Evolutionary conservation across 2,797 vertebrate species (phyloP), one percentile per base, ranked within the genome.

Genomic region (Pseudomugil tenellus): DNA sequence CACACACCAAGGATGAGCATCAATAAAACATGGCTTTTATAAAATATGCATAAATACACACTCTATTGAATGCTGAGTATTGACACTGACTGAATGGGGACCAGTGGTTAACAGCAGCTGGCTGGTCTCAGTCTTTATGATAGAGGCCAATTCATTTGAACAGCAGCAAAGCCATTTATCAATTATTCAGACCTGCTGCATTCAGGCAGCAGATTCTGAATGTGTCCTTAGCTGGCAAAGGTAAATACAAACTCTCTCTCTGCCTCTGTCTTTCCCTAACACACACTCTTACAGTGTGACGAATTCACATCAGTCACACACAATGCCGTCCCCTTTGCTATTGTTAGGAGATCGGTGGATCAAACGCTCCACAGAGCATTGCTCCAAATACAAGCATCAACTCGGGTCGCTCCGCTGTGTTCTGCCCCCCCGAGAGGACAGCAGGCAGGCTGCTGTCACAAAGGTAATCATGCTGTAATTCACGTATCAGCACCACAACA

Each of bases 251-350:
- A 67, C 29, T 29, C 76, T 81, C 75, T 54, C 48, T 39, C n/a
- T 52, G 21, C 23, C 26, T 66, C 34, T 54, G 29, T 53, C 41
- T 28, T 58, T 41, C 43, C 28, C 55, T 9, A 43, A 43, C 41
- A 43, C 43, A 48, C 55, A n/a, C 74, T 85, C 59, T 70, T 34
- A 81, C 76, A 68, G 74, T 92, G 93, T 92, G 90, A 91, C 92
- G 87, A 93, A 94, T 92, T 75, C 87, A 89, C 85, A 94, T 93
- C 92, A 81, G 92, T 93, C 92, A 91, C 92, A 93, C 91, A 92
- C 91, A 91, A 92, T 91, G 86, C 82, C 75, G 74, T 79, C 84
- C 88, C 89, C 77, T 79, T 84, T 87, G 89, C 90, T 80, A 91
- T 93, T 93, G 93, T 93, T 83, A 80, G 51, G 86, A 75, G 89